Percentiles rank a stretch among this genome's conserved stretches.
phyloP scores from a whole-genome alignment of 2,797 vertebrate genomes.

The Phylloscopus collybita region DNA sequence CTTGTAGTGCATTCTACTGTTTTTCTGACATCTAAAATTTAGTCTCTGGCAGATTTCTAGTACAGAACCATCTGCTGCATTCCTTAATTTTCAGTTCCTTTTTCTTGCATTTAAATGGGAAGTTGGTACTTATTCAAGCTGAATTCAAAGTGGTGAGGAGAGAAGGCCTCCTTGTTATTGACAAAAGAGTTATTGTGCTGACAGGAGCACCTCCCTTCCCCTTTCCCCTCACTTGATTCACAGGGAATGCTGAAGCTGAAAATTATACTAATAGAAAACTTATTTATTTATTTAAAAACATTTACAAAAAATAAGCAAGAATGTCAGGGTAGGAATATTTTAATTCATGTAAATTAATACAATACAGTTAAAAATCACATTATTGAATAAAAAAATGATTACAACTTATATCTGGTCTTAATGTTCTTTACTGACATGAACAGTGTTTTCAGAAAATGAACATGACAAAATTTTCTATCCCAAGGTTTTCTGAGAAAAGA shows the following conservation, averaged over 20 bases:
- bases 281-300: background rate
- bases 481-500: background rate
- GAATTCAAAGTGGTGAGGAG: background rate
- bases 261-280: background rate
- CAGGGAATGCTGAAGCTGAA: background rate
- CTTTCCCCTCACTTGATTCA: background rate
- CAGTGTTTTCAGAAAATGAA: background rate
- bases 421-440: background rate
- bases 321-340: background rate
- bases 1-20: background rate
- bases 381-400: background rate
- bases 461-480: background rate
- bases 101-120: background rate
- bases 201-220: background rate
- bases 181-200: background rate
- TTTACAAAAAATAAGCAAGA: background rate
- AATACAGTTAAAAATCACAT: background rate
- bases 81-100: conserved; percentile 26
- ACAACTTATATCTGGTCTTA: background rate
- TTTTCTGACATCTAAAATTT: background rate
- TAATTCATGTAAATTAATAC: background rate
- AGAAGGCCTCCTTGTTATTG: background rate
- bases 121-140: background rate
- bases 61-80: background rate
- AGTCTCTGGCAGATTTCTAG: background rate